These are phyloP conservation scores for Liodrosophila aerea DNA, from an alignment of 2,888 invertebrate species.

Conservation along the genomic window DNA sequence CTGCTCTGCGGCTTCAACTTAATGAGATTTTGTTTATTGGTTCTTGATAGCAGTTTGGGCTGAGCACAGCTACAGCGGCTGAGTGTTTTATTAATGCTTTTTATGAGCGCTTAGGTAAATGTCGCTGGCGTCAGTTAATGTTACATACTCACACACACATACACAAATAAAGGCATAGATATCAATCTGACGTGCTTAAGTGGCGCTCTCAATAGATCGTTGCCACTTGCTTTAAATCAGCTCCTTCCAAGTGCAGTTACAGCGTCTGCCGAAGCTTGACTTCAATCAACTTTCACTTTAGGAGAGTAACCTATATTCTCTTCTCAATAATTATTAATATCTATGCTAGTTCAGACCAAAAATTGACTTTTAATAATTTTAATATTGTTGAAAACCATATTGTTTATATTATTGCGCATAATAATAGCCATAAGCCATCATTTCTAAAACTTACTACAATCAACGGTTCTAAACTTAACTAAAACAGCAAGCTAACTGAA, in stretches of 20 bases:
- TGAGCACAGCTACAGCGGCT: conserved; percentile 11
- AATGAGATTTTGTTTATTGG: conserved; percentile 74
- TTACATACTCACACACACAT: conserved; percentile 6
- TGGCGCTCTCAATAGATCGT: conserved; percentile 32
- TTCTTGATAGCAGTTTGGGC: conserved; percentile 50
- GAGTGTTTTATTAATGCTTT: conserved; percentile 56
- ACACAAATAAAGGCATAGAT: conserved; percentile 19
- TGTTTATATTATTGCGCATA: too few species aligned
- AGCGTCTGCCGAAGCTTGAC: too few species aligned
- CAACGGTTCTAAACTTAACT: too few species aligned
- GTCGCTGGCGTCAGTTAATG: conserved; percentile 41
- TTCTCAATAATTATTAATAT: too few species aligned
- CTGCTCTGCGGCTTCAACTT: conserved; percentile 55
- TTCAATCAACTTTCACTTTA: too few species aligned
- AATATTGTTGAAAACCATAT: too few species aligned
- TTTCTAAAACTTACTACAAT: too few species aligned
- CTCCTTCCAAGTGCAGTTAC: conserved; percentile 12
- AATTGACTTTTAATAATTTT: too few species aligned
- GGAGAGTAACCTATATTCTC: too few species aligned
- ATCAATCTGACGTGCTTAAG: conserved; percentile 47
- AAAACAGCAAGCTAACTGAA: too few species aligned
- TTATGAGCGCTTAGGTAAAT: conserved; percentile 61
- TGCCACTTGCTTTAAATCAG: conserved; percentile 14
- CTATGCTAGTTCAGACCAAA: too few species aligned
- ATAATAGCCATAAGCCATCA: too few species aligned